These are phyloP conservation scores for Scomber colias DNA, from an alignment of 2,113 vertebrate species.

Conservation along the genomic window DNA sequence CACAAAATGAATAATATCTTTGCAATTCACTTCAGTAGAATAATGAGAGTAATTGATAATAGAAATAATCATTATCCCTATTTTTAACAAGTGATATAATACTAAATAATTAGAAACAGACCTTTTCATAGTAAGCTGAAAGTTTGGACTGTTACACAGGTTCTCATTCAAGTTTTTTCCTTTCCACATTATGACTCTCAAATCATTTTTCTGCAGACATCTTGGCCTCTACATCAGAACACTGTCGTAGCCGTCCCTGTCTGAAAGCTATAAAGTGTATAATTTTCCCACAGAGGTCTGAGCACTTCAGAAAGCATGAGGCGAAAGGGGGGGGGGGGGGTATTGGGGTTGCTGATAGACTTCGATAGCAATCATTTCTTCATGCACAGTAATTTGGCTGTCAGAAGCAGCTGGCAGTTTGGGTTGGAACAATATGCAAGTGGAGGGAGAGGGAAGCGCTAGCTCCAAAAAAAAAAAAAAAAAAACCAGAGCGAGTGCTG, in stretches of 20 bases:
- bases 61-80: not conserved
- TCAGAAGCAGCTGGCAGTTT: slow-evolving; percentile 84
- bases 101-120: not conserved
- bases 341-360: slow-evolving; percentile 49
- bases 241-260: slow-evolving; percentile 43
- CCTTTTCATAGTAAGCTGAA: not conserved
- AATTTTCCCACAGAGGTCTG: slow-evolving; percentile 73
- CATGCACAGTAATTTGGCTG: slow-evolving; percentile 83
- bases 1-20: too few relatives aligned
- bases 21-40: too few relatives aligned
- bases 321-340: not conserved
- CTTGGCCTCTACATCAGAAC: slow-evolving; percentile 25
- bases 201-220: slow-evolving; percentile 2
- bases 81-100: not conserved
- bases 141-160: not conserved
- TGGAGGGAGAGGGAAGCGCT: slow-evolving; percentile 72
- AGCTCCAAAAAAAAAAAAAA: slow-evolving; percentile 50
- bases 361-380: slow-evolving; percentile 82
- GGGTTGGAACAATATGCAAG: slow-evolving; percentile 83
- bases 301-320: slow-evolving; percentile 68
- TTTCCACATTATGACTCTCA: slow-evolving; percentile 5
- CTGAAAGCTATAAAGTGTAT: slow-evolving; percentile 68
- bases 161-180: slow-evolving; percentile 33
- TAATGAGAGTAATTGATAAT: not conserved
- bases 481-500: slow-evolving; percentile 45